Evolutionary conservation across 2,797 vertebrate genomes (phyloP).

Genomic region (Poecile montanus): DNA sequence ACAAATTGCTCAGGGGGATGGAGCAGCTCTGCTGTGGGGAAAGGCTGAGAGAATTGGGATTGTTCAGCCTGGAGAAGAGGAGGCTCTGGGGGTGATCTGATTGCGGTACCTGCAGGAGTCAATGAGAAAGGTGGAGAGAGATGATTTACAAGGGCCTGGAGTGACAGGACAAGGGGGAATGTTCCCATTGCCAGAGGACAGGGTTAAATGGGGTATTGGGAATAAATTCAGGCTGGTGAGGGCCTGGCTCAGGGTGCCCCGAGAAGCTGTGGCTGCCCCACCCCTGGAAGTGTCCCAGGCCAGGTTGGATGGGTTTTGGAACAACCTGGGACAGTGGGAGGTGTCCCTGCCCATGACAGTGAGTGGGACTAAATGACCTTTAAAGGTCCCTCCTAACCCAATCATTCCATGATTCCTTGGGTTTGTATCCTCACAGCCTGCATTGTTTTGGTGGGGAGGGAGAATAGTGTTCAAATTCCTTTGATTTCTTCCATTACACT

Average conservation of each 20-base stretch:
- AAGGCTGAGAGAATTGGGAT: not conserved
- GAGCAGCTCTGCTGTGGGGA: not conserved
- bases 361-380: not conserved
- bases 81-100: not conserved
- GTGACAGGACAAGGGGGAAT: not conserved
- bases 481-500: not conserved
- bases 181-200: not conserved
- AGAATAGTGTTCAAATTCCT: not conserved
- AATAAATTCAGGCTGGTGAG: fast-evolving
- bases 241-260: not conserved
- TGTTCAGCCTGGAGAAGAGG: not conserved
- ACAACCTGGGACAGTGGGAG: fast-evolving
- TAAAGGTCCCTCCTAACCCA: not conserved
- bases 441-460: not conserved
- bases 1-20: not conserved
- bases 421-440: not conserved
- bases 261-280: not conserved
- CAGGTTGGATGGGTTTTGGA: not conserved
- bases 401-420: not conserved
- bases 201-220: not conserved
- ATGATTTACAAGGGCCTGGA: not conserved
- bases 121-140: not conserved
- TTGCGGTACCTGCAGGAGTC: not conserved
- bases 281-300: not conserved
- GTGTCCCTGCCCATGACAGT: not conserved